Base-by-base conservation (phyloP, 2,113 vertebrate species). In the Chlamydotis undulata region DNA sequence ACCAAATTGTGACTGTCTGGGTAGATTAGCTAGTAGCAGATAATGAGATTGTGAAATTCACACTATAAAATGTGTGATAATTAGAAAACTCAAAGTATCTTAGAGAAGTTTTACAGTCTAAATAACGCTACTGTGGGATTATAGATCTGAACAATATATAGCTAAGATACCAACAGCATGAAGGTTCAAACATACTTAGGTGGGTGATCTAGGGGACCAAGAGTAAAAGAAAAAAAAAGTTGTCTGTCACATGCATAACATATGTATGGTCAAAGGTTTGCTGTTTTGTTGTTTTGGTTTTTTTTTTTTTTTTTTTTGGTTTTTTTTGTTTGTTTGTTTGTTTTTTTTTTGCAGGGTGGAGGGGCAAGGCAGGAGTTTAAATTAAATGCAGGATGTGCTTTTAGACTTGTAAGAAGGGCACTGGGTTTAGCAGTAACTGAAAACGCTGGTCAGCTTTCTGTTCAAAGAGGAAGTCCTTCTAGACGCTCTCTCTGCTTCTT, bases 31-130 rank as follows among this genome's bases (percentile, higher is more conserved):
- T 76, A 84, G 68, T 69, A 85, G 63, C n/a, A 90, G 49, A 89
- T 68, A 94, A 96, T 60, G 55, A 95, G 82, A 87, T 18, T 85
- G 63, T 56, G 47, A 89, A 89, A 92, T 89, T 84, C 82, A 74
- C 29, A 37, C 69, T 65, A 70, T 61, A 80, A 94, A 90, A 90
- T 18, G 10, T 57, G 63, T 29, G 33, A 73, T 70, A 93, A 95
- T 76, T 84, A 88, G 45, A 89, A 87, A 93, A 89, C 24, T 77
- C 76, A 83, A 69, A 94, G 70, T 67, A 43, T 76, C 80, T 59
- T 21, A 6, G 49, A 69, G 86, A 73, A 56, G 39, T 86, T 91
- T 96, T 79, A 81, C 26, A 89, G 65, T 45, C 23, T 73, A 77
- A 91, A 75, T 88, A 87, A 80, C 31, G 68, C 24, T 25, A 26